Conservation (phyloP, 2,797 vertebrate genomes). For the Enteromius unitaeniatus region DNA sequence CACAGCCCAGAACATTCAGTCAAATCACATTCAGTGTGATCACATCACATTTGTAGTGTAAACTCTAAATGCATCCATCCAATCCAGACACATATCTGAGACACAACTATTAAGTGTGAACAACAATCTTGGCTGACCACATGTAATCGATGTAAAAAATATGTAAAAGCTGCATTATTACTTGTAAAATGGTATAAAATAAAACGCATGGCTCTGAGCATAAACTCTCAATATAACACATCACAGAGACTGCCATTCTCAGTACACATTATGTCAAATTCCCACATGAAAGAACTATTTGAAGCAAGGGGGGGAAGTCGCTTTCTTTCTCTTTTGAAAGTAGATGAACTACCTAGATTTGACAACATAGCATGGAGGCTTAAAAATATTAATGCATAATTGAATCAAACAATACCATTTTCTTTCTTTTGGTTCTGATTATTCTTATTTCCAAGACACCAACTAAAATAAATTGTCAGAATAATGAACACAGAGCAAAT, state of each 20-base stretch:
- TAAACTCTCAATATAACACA: constrained; percentile 49
- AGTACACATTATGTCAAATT: constrained; percentile 71
- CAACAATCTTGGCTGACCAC: background rate
- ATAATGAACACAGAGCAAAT: constrained; percentile 69
- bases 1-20: background rate
- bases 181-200: background rate
- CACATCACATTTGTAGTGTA: background rate
- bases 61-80: no score
- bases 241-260: constrained; percentile 65
- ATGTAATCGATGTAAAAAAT: background rate
- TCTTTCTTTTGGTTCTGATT: constrained; percentile 72
- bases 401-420: constrained; percentile 77
- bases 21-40: background rate
- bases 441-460: constrained; percentile 72
- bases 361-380: constrained; percentile 37
- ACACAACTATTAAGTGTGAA: background rate
- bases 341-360: constrained; percentile 63
- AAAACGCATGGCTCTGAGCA: background rate
- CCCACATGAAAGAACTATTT: constrained; percentile 76
- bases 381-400: constrained; percentile 55
- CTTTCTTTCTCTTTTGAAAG: constrained; percentile 66
- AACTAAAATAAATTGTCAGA: constrained; percentile 75
- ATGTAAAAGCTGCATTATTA: background rate
- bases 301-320: constrained; percentile 67
- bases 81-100: background rate